Conservation (phyloP, 2,113 vertebrate genomes). For the Progne subis region DNA sequence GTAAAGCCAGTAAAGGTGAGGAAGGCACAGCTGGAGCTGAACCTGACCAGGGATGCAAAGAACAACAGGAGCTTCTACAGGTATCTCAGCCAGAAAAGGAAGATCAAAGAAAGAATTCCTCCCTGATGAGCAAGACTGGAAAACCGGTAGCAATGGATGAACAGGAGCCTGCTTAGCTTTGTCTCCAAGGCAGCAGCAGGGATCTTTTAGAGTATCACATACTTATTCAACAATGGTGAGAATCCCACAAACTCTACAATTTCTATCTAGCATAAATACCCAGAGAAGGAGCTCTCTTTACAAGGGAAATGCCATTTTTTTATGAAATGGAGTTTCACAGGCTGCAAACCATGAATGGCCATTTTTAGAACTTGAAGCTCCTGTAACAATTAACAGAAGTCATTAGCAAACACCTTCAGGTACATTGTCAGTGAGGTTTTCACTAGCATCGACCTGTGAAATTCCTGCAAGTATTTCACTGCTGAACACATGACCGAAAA, state of each 20-base stretch:
- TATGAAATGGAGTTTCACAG: not conserved
- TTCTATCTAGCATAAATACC: not conserved
- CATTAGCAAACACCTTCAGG: not conserved
- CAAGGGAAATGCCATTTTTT: not conserved
- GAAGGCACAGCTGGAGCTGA: not conserved
- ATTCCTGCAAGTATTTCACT: not conserved
- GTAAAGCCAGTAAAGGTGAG: not conserved
- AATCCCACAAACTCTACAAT: not conserved
- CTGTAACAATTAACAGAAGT: not conserved
- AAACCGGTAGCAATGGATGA: not conserved
- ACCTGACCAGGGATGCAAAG: not conserved
- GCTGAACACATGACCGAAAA: not conserved
- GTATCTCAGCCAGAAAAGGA: not conserved
- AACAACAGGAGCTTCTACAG: not conserved
- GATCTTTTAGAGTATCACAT: not conserved
- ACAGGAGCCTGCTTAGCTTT: not conserved
- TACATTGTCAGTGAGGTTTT: not conserved
- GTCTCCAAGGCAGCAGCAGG: not conserved
- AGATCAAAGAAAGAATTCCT: not conserved
- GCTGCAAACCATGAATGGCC: not conserved
- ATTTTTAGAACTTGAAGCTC: not conserved
- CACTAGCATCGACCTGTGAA: not conserved
- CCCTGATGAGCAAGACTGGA: not conserved
- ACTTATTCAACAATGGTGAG: not conserved
- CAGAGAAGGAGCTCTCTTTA: not conserved